phyloP scores from a whole-genome alignment of 2,113 vertebrate species.

The Actinemys pallida region DNA sequence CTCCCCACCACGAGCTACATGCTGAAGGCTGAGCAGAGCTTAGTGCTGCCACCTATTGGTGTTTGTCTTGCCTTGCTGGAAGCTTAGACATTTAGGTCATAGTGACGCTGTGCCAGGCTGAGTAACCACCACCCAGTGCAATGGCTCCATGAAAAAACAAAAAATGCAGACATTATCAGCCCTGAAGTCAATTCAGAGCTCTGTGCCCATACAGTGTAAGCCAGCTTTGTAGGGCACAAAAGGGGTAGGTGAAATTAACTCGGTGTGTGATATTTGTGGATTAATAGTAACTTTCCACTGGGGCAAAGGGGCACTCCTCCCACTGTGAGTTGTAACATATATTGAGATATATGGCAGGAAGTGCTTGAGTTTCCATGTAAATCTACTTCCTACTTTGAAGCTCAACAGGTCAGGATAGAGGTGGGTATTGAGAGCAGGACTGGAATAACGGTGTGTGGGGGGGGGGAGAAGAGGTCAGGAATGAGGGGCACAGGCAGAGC shows the following conservation, averaged over 20 bases:
- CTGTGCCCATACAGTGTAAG: not conserved
- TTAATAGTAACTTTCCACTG: conserved; percentile 39
- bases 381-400: conserved; percentile 50
- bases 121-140: not conserved
- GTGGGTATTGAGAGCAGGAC: not conserved
- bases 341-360: conserved; percentile 23
- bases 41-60: conserved; percentile 58
- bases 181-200: not conserved
- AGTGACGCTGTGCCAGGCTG: not conserved
- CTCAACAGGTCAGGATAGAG: conserved; percentile 51
- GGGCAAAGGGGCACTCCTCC: not conserved
- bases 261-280: conserved; percentile 47
- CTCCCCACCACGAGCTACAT: conserved; percentile 2
- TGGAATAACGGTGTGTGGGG: not conserved
- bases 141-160: not conserved
- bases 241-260: not conserved
- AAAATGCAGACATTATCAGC: not conserved
- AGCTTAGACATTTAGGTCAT: not conserved
- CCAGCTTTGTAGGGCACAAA: not conserved
- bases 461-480: not conserved
- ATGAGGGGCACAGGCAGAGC: not conserved
- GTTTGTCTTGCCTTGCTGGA: not conserved
- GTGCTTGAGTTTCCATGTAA: conserved; percentile 9
- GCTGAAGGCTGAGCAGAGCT: conserved; percentile 13
- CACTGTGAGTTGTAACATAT: conserved; percentile 16